Evolutionary conservation across 2,797 vertebrate genomes (phyloP).

Genomic region (Parauchenoglanis ngamensis): DNA sequence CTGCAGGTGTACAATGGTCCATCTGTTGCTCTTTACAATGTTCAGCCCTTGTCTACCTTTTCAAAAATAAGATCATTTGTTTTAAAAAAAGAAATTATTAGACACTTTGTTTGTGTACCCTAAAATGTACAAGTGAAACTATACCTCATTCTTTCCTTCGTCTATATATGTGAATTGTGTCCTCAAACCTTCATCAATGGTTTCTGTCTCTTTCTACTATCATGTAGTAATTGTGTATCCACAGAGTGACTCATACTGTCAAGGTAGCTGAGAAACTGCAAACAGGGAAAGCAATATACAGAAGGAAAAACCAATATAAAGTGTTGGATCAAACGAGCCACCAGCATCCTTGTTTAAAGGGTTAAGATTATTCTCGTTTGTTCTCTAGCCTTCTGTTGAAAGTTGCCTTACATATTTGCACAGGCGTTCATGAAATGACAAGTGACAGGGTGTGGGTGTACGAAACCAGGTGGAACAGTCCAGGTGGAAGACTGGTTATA

Average conservation of each 20-base stretch:
- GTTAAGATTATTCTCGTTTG: neutral
- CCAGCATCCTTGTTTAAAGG: neutral
- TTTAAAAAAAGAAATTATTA: neutral
- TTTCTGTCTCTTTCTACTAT: neutral
- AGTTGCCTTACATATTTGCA: conserved; percentile 10
- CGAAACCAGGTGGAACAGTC: conserved; percentile 11
- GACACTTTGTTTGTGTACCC: neutral
- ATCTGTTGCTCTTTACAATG: neutral
- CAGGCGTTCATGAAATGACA: conserved; percentile 7
- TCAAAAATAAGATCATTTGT: neutral
- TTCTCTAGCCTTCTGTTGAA: neutral
- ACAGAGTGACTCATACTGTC: neutral
- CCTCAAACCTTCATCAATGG: neutral
- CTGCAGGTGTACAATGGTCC: neutral
- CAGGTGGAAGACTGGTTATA: neutral
- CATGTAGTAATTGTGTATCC: neutral
- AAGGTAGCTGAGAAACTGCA: neutral
- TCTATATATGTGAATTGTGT: neutral
- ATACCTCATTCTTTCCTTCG: neutral
- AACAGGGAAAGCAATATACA: neutral
- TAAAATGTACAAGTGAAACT: neutral
- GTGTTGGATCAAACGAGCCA: no score
- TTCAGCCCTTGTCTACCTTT: neutral
- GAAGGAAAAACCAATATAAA: neutral
- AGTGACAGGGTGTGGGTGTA: conserved; percentile 12